A percentile compares a stretch with the other conserved stretches of the same genome.
Evolutionary conservation across 1,140 invertebrate genomes (phyloP).

Genomic region (Drosophila azteca): DNA sequence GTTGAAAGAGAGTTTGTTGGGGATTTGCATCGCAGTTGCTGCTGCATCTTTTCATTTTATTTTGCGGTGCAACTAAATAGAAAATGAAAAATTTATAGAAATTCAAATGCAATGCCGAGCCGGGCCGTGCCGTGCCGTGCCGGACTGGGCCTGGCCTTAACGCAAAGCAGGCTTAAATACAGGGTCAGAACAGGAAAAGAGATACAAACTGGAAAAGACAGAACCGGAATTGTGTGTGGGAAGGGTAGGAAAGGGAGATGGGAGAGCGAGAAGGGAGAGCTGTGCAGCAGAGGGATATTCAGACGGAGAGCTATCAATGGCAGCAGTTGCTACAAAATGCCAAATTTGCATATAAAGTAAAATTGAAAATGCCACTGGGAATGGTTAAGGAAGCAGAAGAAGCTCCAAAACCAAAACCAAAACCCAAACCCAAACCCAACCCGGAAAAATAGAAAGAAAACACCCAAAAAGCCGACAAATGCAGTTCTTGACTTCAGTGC

Average conservation of each 20-base stretch:
- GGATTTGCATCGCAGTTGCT: conserved; percentile 32
- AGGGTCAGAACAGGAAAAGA: conserved; percentile 13
- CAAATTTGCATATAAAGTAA: conserved; percentile 82
- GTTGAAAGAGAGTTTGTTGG: conserved; percentile 14
- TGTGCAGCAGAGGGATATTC: not conserved
- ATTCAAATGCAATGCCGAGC: conserved; percentile 64
- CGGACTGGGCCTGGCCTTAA: conserved; percentile 25
- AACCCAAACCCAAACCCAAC: conserved; percentile 13
- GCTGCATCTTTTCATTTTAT: conserved; percentile 35
- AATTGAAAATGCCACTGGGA: conserved; percentile 77
- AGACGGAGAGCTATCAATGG: conserved; percentile 67
- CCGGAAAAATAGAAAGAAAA: conserved; percentile 35
- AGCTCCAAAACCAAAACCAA: conserved; percentile 17
- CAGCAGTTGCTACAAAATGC: conserved; percentile 75
- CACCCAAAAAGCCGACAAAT: conserved; percentile 53
- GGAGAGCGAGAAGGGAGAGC: not conserved
- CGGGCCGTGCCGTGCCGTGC: too few relatives aligned
- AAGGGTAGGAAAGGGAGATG: not conserved
- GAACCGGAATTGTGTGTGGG: not conserved
- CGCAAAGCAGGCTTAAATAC: conserved; percentile 74
- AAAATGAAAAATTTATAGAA: conserved; percentile 80
- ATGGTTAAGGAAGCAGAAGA: conserved; percentile 24
- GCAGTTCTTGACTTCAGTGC: conserved; percentile 56
- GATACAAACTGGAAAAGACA: conserved; percentile 29
- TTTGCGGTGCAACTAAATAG: conserved; percentile 67